A percentile compares a stretch with the other conserved stretches of the same genome.
These are phyloP conservation scores for Puntigrus tetrazona DNA, from an alignment of 2,113 vertebrate species.

Conservation along the genomic window DNA sequence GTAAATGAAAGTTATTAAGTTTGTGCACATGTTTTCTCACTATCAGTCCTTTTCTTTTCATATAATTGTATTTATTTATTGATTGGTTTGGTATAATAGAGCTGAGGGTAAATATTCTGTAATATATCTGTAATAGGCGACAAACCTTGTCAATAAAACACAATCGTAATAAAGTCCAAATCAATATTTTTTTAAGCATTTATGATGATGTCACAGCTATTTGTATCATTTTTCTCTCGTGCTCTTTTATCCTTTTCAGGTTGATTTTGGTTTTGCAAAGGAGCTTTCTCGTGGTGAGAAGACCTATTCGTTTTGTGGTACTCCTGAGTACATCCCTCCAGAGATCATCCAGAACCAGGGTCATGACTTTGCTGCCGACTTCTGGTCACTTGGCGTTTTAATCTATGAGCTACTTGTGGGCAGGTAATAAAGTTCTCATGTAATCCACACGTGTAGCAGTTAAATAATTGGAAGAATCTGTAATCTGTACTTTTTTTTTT, in stretches of 20 bases:
- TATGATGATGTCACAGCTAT: background rate
- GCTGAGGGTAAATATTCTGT: background rate
- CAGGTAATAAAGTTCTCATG: slow-evolving; percentile 69
- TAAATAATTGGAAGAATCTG: background rate
- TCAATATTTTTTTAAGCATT: background rate
- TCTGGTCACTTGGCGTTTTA: slow-evolving; percentile 83
- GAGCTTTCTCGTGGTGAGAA: slow-evolving; percentile 78
- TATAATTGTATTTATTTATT: background rate
- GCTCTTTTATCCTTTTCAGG: slow-evolving; percentile 61
- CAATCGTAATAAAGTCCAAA: too few species aligned
- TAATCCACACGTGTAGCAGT: background rate
- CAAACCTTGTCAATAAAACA: background rate
- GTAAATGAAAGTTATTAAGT: too few species aligned
- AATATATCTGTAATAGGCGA: background rate
- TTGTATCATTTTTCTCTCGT: background rate
- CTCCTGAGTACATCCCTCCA: slow-evolving; percentile 83
- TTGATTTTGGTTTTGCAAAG: slow-evolving; percentile 85
- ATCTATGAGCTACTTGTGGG: slow-evolving; percentile 80
- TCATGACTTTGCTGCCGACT: slow-evolving; percentile 82
- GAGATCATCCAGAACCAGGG: slow-evolving; percentile 85
- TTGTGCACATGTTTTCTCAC: too few species aligned
- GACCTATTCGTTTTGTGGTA: slow-evolving; percentile 83
- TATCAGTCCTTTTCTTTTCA: background rate
- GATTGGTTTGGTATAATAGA: background rate
- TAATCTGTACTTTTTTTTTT: too few species aligned